Percentiles rank a stretch among this genome's conserved stretches.
Conservation (phyloP, 2,113 vertebrate genomes). For the Syngnathoides biaculeatus region DNA sequence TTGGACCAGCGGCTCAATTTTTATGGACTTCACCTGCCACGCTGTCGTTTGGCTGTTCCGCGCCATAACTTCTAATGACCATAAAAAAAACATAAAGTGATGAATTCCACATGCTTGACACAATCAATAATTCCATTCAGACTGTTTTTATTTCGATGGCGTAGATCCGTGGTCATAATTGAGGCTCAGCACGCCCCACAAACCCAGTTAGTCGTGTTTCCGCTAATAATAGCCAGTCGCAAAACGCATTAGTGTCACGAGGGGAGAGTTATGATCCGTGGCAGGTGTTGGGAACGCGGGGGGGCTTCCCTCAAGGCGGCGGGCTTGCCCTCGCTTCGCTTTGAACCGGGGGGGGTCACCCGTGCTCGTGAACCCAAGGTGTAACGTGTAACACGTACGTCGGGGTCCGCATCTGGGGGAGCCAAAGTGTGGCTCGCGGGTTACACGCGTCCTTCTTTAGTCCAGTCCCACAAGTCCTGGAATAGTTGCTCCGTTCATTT, state of each 20-base stretch:
- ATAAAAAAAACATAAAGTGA: background rate
- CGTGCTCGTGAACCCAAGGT: conserved; percentile 44
- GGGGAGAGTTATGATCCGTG: conserved; percentile 48
- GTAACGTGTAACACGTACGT: conserved; percentile 42
- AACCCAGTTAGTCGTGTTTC: background rate
- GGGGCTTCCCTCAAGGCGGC: conserved; percentile 48
- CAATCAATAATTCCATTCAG: background rate
- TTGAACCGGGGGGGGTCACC: conserved; percentile 52
- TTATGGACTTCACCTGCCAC: background rate
- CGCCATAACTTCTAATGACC: background rate
- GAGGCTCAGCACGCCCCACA: background rate
- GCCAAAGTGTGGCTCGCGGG: conserved; percentile 16
- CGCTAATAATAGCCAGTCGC: background rate
- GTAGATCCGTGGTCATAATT: background rate
- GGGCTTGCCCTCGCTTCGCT: conserved; percentile 34
- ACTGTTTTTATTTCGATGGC: background rate
- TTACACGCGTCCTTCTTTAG: conserved; percentile 19
- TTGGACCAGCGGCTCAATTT: background rate
- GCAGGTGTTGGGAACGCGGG: conserved; percentile 59
- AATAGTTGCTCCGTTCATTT: no score
- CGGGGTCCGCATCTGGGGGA: conserved; percentile 11
- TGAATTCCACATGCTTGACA: background rate
- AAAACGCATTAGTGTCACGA: background rate
- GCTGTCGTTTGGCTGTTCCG: background rate
- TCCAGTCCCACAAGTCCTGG: no score